Evolutionary conservation across 2,113 vertebrate species (phyloP).

Genomic region (Podarcis raffonei): DNA sequence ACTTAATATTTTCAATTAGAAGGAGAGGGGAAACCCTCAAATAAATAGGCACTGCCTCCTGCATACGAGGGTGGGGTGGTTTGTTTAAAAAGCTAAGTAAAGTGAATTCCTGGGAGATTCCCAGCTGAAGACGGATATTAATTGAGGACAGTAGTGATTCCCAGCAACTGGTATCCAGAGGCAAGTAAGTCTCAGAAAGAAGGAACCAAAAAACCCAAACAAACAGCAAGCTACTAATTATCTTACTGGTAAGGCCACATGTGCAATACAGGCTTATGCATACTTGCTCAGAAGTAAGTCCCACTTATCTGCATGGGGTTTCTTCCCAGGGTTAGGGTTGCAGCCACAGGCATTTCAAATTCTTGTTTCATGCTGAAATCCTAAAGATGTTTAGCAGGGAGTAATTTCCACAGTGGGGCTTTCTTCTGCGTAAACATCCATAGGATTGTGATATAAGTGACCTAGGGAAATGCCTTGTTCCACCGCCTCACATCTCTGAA

Average conservation of each 20-base stretch:
- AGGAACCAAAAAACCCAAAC: neutral
- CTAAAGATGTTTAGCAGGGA: too few species aligned
- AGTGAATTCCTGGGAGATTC: neutral
- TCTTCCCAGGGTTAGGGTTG: too few species aligned
- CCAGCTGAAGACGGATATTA: neutral
- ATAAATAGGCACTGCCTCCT: neutral
- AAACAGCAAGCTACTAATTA: neutral
- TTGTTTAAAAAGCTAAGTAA: neutral
- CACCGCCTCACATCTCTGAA: too few species aligned
- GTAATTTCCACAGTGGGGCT: too few species aligned
- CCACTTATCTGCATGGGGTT: too few species aligned
- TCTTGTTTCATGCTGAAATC: too few species aligned
- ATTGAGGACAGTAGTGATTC: too few species aligned
- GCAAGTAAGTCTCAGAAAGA: neutral
- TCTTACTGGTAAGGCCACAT: neutral
- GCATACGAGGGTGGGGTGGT: neutral
- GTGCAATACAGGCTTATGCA: neutral
- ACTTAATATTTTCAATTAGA: neutral
- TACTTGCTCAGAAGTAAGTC: too few species aligned
- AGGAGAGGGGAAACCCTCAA: neutral
- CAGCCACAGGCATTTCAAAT: too few species aligned
- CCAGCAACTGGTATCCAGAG: neutral
- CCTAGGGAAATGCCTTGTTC: too few species aligned
- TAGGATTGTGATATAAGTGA: neutral
- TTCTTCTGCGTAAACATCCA: neutral